Evolutionary conservation across 2,888 invertebrate genomes (phyloP), one percentile per base, ranked within the genome.

Genomic region (Halictus quadricinctus): DNA sequence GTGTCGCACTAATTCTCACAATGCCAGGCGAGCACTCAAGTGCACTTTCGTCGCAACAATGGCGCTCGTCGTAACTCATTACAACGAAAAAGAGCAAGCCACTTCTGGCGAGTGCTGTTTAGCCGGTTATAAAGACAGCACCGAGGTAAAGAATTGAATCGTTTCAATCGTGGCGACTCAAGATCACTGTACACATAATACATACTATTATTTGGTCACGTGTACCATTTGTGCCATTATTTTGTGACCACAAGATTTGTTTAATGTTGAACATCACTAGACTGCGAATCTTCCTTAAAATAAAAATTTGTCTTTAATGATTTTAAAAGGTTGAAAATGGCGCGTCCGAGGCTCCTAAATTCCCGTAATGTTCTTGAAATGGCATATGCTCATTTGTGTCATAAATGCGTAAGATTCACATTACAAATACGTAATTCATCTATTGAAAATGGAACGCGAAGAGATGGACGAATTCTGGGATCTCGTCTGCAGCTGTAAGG

Each of bases 81-180:
- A 50, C 43, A 50, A 50, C 25, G 43, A 81, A 76, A 83, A 83
- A 83, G 83, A 80, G 83, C 83, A 83, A 76, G 15, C 72, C 36
- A 29, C 82, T 82, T 29, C n/a, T 21, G 60, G n/a, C 64, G 29
- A 83, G 81, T 72, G 83, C 60, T 72, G 25, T 76, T 72, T 76
- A 29, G 36, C 36, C 36, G 70, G 54, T 54, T 58, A 25, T n/a
- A 72, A 41, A 66, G 69, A 72, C 64, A 70, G 21, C 21, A 7
- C 18, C 36, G 36, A 50, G 50, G 48, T 25, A 48, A 41, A 75
- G 41, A 69, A 29, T 29, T 8, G 12, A 58, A 46, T 54, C 66
- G n/a, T 69, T 66, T n/a, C n/a, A 72, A 43, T 60, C 25, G 10
- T 18, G 25, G 29, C 41, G 60, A 50, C 29, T n/a, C 36, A 36